phyloP scores from a whole-genome alignment of 1,140 invertebrate genomes.

The Nephila pilipes region DNA sequence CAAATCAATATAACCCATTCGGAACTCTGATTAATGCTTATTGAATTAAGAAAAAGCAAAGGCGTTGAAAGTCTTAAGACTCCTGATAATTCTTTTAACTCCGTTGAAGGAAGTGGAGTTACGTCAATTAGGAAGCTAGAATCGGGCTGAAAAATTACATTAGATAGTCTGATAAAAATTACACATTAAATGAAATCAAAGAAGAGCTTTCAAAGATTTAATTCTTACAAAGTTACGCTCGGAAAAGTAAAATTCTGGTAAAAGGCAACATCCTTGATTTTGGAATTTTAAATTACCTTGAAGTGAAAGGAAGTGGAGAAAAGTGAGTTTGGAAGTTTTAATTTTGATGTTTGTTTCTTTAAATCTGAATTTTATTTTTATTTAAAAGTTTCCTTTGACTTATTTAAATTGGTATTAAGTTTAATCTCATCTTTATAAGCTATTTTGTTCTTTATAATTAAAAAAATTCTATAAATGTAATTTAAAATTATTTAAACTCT shows the following conservation, averaged over 20 bases:
- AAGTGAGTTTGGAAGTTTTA: background rate
- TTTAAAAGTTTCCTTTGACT: too few relatives aligned
- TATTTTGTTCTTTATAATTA: too few relatives aligned
- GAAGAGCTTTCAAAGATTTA: constrained; percentile 5
- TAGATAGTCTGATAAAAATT: constrained; percentile 3
- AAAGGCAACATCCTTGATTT: background rate
- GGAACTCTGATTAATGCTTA: background rate
- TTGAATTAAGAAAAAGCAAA: background rate
- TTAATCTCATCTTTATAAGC: too few relatives aligned
- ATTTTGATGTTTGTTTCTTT: background rate
- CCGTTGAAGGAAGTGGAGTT: background rate
- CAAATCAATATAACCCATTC: constrained; percentile 12
- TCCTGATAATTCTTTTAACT: constrained; percentile 18
- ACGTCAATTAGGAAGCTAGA: background rate
- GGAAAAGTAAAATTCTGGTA: background rate
- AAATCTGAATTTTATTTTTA: background rate
- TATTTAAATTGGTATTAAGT: too few relatives aligned
- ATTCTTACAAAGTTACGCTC: background rate
- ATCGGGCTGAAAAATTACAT: background rate
- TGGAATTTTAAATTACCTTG: background rate
- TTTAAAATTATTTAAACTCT: too few relatives aligned
- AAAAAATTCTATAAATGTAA: too few relatives aligned
- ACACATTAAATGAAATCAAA: background rate
- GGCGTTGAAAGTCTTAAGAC: background rate
- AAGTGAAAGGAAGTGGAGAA: background rate